Base-by-base conservation (phyloP, 2,888 invertebrate genomes). In the Melipona beecheii region DNA sequence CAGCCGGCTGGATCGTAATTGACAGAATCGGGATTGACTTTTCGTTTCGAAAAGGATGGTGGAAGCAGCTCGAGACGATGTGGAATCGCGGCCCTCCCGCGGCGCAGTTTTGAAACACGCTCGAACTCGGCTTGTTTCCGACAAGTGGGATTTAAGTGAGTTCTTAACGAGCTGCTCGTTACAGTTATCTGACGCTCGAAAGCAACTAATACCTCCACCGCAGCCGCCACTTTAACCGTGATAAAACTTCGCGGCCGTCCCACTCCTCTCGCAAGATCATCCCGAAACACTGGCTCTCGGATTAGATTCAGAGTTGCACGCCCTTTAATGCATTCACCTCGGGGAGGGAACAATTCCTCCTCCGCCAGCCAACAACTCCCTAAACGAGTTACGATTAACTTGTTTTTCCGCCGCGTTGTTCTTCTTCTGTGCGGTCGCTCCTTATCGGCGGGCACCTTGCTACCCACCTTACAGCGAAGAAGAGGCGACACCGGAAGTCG, bases 321-420 rank as follows among this genome's bases (percentile, higher is more conserved):
- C 86, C 90, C 90, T 90, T 91, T 90, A 92, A 92, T 90, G 91
- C 90, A 90, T 91, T 91, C 89, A 87, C 87, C 81, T 88, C 86
- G 87, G 89, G 91, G 87, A 86, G 90, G 91, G 88, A 91, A 90
- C 90, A 27, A 43, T 43, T 60, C 24, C 27, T 49, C 19, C 27
- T 88, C n/a, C 87, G 86, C 85, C 83, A 21, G 89, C 84, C 89
- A 92, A 92, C 89, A 92, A 92, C 91, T 91, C 90, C 81, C 85
- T 89, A 90, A 92, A 92, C 91, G 91, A 92, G 92, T 92, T 92
- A 91, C 87, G 81, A 77, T 69, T 79, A 90, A 92, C 88, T 91
- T 91, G 87, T 84, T 86, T 65, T 64, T 65, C 83, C 79, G 50
- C n/a, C 5, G 31, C 21, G 50, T 21, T n/a, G n/a, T n/a, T n/a